Conservation (phyloP, 2,888 invertebrate genomes). For the Syrista parreyssii region DNA sequence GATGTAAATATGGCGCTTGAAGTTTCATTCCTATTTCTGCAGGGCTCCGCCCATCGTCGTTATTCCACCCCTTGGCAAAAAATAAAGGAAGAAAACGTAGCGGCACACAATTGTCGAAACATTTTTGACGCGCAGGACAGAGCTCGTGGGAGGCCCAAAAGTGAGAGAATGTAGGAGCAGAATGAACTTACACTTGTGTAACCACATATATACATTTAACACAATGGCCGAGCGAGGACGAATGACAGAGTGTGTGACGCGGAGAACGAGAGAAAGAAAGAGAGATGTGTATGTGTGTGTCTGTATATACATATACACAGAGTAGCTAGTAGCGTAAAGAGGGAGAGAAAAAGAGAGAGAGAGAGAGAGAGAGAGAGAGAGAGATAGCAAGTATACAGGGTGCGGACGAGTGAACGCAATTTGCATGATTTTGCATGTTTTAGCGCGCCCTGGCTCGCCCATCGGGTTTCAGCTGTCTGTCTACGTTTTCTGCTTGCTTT, state of each 20-base stretch:
- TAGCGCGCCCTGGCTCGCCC: constrained; percentile 57
- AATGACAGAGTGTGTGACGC: constrained; percentile 8
- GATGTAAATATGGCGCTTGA: constrained; percentile 63
- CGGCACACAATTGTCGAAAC: constrained; percentile 60
- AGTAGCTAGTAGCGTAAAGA: neutral
- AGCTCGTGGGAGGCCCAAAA: constrained; percentile 14
- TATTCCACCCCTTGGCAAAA: constrained; percentile 55
- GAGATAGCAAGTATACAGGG: constrained; percentile 20
- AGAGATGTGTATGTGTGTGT: too few species aligned
- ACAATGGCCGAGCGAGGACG: constrained; percentile 15
- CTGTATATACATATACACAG: neutral
- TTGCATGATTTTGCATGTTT: constrained; percentile 65
- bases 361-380: constrained; percentile 30
- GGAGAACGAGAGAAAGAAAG: constrained; percentile 8
- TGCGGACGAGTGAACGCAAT: constrained; percentile 62
- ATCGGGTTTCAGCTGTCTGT: constrained; percentile 56
- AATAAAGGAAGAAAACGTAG: constrained; percentile 59
- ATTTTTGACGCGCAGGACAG: constrained; percentile 52
- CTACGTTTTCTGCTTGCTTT: constrained; percentile 57
- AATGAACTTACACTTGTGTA: constrained; percentile 8
- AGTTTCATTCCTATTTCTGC: constrained; percentile 56
- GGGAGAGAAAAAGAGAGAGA: constrained; percentile 36
- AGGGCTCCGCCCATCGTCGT: constrained; percentile 53
- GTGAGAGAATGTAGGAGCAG: constrained; percentile 11
- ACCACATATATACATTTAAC: neutral